phyloP scores from a whole-genome alignment of 2,888 invertebrate species.

The Nebria salina region DNA sequence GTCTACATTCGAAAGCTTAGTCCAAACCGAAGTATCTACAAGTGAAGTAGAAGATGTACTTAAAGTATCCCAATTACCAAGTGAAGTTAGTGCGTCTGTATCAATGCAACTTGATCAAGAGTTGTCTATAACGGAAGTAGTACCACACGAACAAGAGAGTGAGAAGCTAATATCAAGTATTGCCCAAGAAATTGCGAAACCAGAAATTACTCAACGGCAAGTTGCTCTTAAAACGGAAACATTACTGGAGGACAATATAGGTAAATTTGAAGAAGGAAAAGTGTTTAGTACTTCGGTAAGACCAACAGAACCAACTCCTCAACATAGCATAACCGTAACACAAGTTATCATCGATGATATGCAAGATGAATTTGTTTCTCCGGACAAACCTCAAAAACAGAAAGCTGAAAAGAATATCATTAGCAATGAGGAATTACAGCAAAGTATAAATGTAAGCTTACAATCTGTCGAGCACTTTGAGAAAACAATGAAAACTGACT shows the following conservation, averaged over 20 bases:
- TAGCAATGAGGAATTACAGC: conserved; percentile 52
- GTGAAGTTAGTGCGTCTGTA: conserved; percentile 34
- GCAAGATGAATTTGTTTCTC: conserved; percentile 54
- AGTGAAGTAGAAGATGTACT: conserved; percentile 56
- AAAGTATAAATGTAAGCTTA: conserved; percentile 51
- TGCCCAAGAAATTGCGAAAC: conserved; percentile 63
- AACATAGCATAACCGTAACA: conserved; percentile 65
- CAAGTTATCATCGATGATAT: conserved; percentile 60
- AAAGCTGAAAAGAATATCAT: conserved; percentile 53
- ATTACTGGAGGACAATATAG: conserved; percentile 53
- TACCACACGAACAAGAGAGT: conserved; percentile 58
- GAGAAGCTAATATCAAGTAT: conserved; percentile 60
- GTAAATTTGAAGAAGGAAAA: conserved; percentile 50
- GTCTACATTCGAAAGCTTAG: conserved; percentile 54
- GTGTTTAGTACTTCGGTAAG: conserved; percentile 54
- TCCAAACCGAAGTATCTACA: conserved; percentile 53
- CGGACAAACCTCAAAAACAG: conserved; percentile 52
- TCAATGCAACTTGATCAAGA: conserved; percentile 53
- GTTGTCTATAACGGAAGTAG: conserved; percentile 60
- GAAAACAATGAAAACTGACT: conserved; percentile 52
- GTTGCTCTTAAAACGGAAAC: conserved; percentile 63
- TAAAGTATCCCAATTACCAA: conserved; percentile 47
- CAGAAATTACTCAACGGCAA: conserved; percentile 61
- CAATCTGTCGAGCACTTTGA: conserved; percentile 55
- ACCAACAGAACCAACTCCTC: conserved; percentile 56